Base-by-base conservation (phyloP, 2,888 invertebrate species). In the Thecophora atra region DNA sequence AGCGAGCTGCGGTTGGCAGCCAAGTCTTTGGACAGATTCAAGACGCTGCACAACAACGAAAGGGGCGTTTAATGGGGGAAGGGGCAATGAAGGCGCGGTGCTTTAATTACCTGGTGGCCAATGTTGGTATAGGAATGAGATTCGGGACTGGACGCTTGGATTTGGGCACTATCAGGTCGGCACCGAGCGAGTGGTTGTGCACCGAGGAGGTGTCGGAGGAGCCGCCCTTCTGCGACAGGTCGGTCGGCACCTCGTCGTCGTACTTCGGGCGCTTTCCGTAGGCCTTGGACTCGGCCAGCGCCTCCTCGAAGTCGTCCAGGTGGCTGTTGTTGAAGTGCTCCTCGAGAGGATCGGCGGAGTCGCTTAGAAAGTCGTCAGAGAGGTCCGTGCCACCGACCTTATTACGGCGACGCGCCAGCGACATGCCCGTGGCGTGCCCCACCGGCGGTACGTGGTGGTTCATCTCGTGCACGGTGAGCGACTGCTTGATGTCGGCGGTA, bases 401-500 rank as follows among this genome's bases (percentile, higher is more conserved):
- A 86, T 93, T 92, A 79, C 92, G 90, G 68, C 93, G 90, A 30
- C 91, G 88, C 1, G 89, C 88, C 78, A 88, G 87, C 74, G 88
- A 88, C 78, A 89, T 86, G 71, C 89, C 89, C 15, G 84, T 85
- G 1, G 85, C 85, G 83, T 92, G 92, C 58, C 93, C 93, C 77
- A 92, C 92, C 17, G 93, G 91, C 75, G 94, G 93, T 80, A 93
- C 91, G 87, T 95, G 95, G 85, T 95, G 95, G 88, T 96, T 95
- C 90, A 95, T 93, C 87, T 96, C 94, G 86, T 96, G 96, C 74
- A 95, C 95, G 19, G 96, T 96, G 82, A 96, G 88, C 84, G 95
- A 95, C 85, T 96, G 96, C 84, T 95, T 94, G 84, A 96, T 96
- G 83, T 96, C 95, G 47, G 96, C 95, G 15, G 94, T 94, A 85